A percentile compares a stretch with the other conserved stretches of the same genome.
These are phyloP conservation scores for Syrrhaptes paradoxus DNA, from an alignment of 2,113 vertebrate species.

Conservation along the genomic window DNA sequence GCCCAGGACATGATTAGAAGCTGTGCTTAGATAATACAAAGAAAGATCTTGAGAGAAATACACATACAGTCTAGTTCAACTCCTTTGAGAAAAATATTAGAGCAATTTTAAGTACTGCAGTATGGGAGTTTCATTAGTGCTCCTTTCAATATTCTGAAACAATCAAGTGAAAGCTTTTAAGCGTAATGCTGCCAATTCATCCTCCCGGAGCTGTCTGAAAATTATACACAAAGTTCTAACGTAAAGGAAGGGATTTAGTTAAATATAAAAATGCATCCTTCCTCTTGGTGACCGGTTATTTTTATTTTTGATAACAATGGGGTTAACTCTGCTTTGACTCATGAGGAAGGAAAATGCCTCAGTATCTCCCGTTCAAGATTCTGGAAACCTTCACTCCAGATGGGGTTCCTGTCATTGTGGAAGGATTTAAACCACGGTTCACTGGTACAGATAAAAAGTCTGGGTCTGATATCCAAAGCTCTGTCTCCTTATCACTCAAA, in stretches of 20 bases:
- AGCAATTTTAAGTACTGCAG: not conserved
- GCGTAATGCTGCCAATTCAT: not conserved
- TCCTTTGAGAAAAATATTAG: not conserved
- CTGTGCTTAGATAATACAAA: not conserved
- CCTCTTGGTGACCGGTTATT: not conserved
- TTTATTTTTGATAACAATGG: constrained; percentile 16
- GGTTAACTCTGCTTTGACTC: constrained; percentile 56
- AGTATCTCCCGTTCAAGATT: constrained; percentile 46
- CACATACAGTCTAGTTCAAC: not conserved
- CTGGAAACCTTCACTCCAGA: constrained; percentile 72
- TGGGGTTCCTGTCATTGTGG: constrained; percentile 66
- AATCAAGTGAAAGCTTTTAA: not conserved
- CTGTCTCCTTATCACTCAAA: constrained; percentile 73
- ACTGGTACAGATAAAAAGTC: constrained; percentile 62
- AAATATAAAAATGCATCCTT: constrained; percentile 24
- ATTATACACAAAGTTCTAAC: not conserved
- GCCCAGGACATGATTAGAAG: not conserved
- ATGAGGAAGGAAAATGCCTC: constrained; percentile 56
- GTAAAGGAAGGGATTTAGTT: not conserved
- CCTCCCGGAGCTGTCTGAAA: not conserved
- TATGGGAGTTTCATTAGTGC: not conserved
- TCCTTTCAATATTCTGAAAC: not conserved
- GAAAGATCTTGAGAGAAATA: not conserved
- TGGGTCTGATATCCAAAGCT: constrained; percentile 53
- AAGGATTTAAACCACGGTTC: constrained; percentile 53